Evolutionary conservation across 92 coral and sea anemone genomes (phyloP).

Genomic region (Blastomussa wellsi): DNA sequence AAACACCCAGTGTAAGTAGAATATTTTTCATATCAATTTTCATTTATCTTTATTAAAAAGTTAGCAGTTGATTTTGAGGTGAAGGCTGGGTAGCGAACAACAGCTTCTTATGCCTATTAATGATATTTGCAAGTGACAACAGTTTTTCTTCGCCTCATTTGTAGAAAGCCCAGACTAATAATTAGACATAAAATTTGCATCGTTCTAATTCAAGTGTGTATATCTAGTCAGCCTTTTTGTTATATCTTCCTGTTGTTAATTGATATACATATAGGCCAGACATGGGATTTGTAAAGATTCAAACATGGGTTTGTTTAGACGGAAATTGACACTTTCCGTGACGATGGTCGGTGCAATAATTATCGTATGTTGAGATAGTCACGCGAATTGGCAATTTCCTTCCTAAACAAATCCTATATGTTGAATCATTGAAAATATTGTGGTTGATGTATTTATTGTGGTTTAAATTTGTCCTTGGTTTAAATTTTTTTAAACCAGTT

Average conservation of each 20-base stretch:
- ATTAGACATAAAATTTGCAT: background rate
- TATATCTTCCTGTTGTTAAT: too few relatives aligned
- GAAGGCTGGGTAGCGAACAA: background rate
- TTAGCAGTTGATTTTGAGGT: background rate
- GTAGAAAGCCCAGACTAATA: background rate
- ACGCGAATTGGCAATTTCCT: background rate
- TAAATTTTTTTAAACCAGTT: too few relatives aligned
- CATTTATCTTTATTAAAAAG: too few relatives aligned
- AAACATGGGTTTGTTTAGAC: background rate
- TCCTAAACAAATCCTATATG: background rate
- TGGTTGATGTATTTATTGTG: background rate
- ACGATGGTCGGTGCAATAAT: background rate
- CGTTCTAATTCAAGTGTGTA: background rate
- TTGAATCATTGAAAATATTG: background rate
- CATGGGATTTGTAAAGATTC: background rate
- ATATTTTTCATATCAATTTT: background rate
- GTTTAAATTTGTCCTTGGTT: too few relatives aligned
- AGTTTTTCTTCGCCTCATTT: background rate
- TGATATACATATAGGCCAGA: background rate
- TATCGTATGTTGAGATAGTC: background rate
- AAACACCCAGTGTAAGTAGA: conserved; percentile 83
- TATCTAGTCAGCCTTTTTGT: background rate
- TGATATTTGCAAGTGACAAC: background rate
- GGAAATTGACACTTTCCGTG: background rate
- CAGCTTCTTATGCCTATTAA: background rate